A percentile compares a stretch with the other conserved stretches of the same genome.
phyloP scores from a whole-genome alignment of 2,888 invertebrate genomes.

The Megalurothrips usitatus region DNA sequence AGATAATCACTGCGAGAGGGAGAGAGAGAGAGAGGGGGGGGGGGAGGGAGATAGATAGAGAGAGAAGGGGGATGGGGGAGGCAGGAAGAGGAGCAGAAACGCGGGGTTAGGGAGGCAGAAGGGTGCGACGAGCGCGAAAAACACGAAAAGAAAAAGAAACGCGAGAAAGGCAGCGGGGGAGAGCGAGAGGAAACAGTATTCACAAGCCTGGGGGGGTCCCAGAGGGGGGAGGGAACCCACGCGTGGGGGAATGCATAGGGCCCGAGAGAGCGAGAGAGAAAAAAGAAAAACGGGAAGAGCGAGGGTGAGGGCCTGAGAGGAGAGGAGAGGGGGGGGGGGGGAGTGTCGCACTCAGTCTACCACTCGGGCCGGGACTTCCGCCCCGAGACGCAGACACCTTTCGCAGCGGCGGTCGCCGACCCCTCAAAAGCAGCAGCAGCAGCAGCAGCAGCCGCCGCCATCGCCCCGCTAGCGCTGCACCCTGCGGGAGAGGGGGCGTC shows the following conservation, averaged over 20 bases:
- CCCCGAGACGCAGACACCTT: too few relatives aligned
- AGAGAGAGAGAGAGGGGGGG: conserved; percentile 21
- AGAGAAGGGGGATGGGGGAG: conserved; percentile 23
- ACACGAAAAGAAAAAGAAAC: too few relatives aligned
- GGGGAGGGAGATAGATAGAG: conserved; percentile 12
- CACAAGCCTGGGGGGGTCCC: too few relatives aligned
- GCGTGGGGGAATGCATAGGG: too few relatives aligned
- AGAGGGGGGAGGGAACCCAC: too few relatives aligned
- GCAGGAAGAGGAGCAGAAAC: conserved; percentile 28
- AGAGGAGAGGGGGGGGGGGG: background rate
- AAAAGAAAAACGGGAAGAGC: background rate
- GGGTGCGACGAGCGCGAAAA: conserved; percentile 32
- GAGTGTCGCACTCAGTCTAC: conserved; percentile 32
- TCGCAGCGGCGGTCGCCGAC: too few relatives aligned
- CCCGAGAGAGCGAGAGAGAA: background rate
- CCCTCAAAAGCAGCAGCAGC: too few relatives aligned
- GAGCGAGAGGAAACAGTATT: background rate
- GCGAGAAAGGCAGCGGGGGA: background rate
- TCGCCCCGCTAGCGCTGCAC: background rate
- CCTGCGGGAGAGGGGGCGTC: background rate
- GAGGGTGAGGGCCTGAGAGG: background rate
- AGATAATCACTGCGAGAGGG: conserved; percentile 27
- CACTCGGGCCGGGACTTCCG: background rate
- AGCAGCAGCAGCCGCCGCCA: background rate
- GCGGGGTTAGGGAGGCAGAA: conserved; percentile 34